Evolutionary conservation across 2,113 vertebrate species (phyloP).

Genomic region (Vulpes vulpes): DNA sequence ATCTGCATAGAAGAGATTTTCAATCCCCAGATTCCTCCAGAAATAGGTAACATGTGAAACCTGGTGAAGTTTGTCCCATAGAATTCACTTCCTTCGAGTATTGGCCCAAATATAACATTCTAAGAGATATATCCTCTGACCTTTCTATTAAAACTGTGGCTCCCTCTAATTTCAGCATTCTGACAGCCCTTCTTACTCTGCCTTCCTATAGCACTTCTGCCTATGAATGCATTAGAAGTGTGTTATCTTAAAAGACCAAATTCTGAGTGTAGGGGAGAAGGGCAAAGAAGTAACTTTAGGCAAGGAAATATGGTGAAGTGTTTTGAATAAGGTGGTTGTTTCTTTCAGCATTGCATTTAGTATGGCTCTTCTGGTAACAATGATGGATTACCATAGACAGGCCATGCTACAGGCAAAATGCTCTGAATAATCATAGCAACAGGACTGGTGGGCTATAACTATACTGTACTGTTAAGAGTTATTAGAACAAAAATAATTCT

Average conservation of each 20-base stretch:
- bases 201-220: neutral
- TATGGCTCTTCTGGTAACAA: neutral
- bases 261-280: neutral
- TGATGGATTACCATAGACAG: neutral
- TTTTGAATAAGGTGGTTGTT: neutral
- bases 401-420: rapidly evolving
- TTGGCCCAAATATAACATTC: neutral
- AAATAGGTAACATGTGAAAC: neutral
- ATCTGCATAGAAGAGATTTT: neutral
- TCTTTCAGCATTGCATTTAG: neutral
- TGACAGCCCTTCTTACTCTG: neutral
- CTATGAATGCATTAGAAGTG: neutral
- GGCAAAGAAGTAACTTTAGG: neutral
- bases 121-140: neutral
- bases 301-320: neutral
- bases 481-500: neutral
- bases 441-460: neutral
- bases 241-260: neutral
- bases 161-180: neutral
- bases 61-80: neutral
- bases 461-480: neutral
- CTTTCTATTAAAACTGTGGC: neutral
- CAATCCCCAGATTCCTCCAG: neutral
- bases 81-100: neutral
- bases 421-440: no score